Base-by-base conservation (phyloP, 1,140 invertebrate species). In the Anoplophora glabripennis region DNA sequence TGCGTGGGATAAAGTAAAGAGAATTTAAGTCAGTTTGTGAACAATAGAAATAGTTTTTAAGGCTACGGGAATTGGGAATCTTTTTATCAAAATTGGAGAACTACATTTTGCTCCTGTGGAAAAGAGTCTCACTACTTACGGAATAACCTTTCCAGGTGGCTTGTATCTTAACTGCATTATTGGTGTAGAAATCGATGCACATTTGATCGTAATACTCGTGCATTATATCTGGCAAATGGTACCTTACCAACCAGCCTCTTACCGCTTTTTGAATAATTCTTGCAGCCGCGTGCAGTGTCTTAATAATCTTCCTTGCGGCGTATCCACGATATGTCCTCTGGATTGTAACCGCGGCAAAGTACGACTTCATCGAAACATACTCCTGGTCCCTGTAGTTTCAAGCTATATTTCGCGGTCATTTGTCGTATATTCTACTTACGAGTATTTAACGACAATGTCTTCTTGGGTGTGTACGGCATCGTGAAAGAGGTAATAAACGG, bases 161-260 rank as follows among this genome's bases (percentile, higher is more conserved):
- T 41, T 68, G 66, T 14, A 68, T 58, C 54, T 46, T 66, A 5
- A 46, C 56, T 11, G 63, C 66, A n/a, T 37, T 48, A 18, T 46
- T 42, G 34, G 61, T 52, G 33, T 68, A 68, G n/a, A 37, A 21
- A 9, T 59, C 33, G 28, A 58, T 9, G 34, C 54, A 61, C n/a
- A 61, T 48, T 15, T 33, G 12, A 42, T 68, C 60, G 35, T 53
- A 59, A 40, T 42, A 41, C 36, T 66, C 58, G 41, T 57, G 37
- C 14, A 61, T 18, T 8, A 49, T 37, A 41, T 66, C 55, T 1
- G 66, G 64, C 37, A 68, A 47, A 47, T 59, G 54, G 36, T 57
- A 59, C 45, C 66, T 41, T 14, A 56, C 46, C 15, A 68, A 45
- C 63, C 64, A 68, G 17, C 66, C 66, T 53, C 64, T 59, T 8